phyloP scores from a whole-genome alignment of 2,797 vertebrate genomes.

The Semaprochilodus insignis region DNA sequence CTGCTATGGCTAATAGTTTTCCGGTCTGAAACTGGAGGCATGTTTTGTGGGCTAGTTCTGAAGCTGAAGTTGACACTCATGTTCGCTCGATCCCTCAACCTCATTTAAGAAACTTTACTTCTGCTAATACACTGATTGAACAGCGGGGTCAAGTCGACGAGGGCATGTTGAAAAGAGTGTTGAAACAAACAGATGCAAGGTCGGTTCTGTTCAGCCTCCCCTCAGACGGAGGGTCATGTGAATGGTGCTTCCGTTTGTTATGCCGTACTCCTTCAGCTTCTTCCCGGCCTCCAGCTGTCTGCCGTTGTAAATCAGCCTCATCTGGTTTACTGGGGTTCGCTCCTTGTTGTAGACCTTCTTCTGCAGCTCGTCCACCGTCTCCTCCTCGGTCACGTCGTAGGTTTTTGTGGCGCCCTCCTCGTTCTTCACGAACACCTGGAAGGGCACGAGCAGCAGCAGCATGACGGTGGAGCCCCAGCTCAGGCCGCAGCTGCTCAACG shows the following conservation, averaged over 20 bases:
- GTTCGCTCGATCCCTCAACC: too few species aligned
- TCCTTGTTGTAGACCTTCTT: slow-evolving; percentile 57
- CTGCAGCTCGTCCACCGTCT: slow-evolving; percentile 70
- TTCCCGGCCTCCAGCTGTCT: slow-evolving; percentile 51
- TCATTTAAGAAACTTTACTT: too few species aligned
- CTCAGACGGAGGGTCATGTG: slow-evolving; percentile 65
- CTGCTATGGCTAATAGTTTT: too few species aligned
- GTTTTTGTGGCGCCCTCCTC: slow-evolving; percentile 50
- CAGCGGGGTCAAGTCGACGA: too few species aligned
- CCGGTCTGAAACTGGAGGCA: too few species aligned
- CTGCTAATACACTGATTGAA: too few species aligned
- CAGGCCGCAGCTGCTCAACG: slow-evolving; percentile 1
- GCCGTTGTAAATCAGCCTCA: slow-evolving; percentile 68
- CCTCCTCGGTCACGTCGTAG: slow-evolving; percentile 59
- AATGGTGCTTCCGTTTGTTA: slow-evolving; percentile 66
- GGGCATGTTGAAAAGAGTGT: too few species aligned
- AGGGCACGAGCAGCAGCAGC: slow-evolving; percentile 1
- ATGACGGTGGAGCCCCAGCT: slow-evolving; percentile 12
- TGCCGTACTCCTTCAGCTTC: slow-evolving; percentile 65
- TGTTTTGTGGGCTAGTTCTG: too few species aligned
- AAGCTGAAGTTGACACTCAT: too few species aligned
- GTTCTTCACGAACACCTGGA: slow-evolving; percentile 36
- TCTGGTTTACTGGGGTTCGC: slow-evolving; percentile 63
- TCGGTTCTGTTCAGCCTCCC: slow-evolving; percentile 64
- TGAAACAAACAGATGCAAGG: too few species aligned